phyloP scores from a whole-genome alignment of 2,113 vertebrate species.

The Meriones unguiculatus region DNA sequence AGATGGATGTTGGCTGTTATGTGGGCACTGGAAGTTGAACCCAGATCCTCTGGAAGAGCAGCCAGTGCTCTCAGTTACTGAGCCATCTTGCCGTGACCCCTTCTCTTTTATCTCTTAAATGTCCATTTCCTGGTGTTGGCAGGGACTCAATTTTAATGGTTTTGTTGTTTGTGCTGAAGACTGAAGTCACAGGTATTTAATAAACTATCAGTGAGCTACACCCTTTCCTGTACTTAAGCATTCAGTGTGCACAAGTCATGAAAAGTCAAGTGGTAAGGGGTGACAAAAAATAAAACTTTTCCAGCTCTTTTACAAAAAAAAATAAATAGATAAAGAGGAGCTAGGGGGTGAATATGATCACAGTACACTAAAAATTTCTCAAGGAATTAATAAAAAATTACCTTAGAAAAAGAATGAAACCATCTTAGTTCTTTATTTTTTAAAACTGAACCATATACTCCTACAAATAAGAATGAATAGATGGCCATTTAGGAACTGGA shows the following conservation, averaged over 20 bases:
- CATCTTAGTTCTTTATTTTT: neutral
- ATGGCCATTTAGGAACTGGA: neutral
- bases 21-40: no score
- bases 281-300: neutral
- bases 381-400: no score
- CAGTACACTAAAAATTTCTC: neutral
- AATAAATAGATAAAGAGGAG: neutral
- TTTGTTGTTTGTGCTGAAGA: neutral
- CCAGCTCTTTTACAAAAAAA: neutral
- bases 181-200: neutral
- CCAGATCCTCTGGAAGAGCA: no score
- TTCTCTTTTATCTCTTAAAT: neutral
- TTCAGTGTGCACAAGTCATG: neutral
- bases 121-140: neutral
- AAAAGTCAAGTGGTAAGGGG: neutral
- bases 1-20: no score
- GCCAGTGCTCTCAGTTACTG: no score
- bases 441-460: neutral
- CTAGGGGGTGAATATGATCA: neutral
- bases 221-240: neutral
- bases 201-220: neutral
- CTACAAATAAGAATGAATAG: neutral
- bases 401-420: neutral
- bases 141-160: neutral
- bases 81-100: no score